Evolutionary conservation across 2,797 vertebrate genomes (phyloP).

Genomic region (Toxotes lorentzi): DNA sequence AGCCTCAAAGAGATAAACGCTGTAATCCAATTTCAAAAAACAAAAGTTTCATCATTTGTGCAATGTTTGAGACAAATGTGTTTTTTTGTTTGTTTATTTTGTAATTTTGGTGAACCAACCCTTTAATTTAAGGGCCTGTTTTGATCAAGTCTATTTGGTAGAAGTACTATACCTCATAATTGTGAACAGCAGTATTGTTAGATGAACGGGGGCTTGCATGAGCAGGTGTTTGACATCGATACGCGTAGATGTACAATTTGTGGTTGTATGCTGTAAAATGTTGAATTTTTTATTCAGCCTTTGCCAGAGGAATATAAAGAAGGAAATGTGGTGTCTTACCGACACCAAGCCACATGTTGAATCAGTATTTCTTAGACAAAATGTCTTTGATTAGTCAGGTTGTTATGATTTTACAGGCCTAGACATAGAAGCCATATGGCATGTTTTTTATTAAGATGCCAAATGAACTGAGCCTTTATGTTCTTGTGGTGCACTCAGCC

Average conservation of each 20-base stretch:
- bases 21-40: neutral
- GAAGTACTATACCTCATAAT: constrained; percentile 28
- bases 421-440: constrained; percentile 71
- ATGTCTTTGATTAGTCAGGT: constrained; percentile 77
- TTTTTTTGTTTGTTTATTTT: constrained; percentile 5
- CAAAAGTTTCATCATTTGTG: neutral
- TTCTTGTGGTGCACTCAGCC: constrained; percentile 66
- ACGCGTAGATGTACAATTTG: constrained; percentile 47
- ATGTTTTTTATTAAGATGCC: constrained; percentile 79
- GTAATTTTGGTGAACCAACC: neutral
- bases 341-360: constrained; percentile 67
- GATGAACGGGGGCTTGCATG: constrained; percentile 31
- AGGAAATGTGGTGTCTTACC: constrained; percentile 55
- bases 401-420: constrained; percentile 76
- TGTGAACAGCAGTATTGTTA: constrained; percentile 47
- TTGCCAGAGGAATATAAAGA: constrained; percentile 60
- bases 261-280: constrained; percentile 65
- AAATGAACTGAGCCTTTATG: constrained; percentile 79
- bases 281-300: constrained; percentile 45
- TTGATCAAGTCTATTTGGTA: constrained; percentile 10
- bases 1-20: constrained; percentile 11
- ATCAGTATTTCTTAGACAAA: constrained; percentile 69
- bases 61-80: neutral
- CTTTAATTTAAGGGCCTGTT: constrained; percentile 24
- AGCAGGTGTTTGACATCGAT: constrained; percentile 69